Evolutionary conservation across 37 sponge, comb jelly and placozoan species (phyloP), one percentile per base, ranked within the genome.

Genomic region (Haliclona indistincta): DNA sequence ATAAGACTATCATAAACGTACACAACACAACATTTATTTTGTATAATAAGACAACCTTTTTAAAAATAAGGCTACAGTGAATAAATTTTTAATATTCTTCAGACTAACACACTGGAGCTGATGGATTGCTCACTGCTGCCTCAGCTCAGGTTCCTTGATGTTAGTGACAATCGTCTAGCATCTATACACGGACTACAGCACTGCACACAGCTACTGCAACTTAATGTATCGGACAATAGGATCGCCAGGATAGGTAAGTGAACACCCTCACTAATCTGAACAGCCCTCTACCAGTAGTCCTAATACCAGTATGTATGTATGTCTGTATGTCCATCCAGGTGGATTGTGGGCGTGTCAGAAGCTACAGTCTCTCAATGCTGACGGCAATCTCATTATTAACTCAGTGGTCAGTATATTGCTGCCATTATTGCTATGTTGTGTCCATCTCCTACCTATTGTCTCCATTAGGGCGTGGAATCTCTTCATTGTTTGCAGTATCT

Each of bases 351-450:
- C 54, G 26, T 67, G 68, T 43, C 38, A 42, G 0, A 22, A 28
- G 10, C 63, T 82, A 13, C 83, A 74, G 60, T 19, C 15, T 30
- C 75, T 82, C 10, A 34, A 22, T 35, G 5, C 74, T 3, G 75
- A 82, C 23, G 33, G 64, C 15, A 82, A 82, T 56, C 68, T 82
- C 33, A 39, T 82, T 38, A 75, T 82, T 56, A 82, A 74, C 69
- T 70, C 40, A 38, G 63, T 52, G 66, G 81, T 64, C 47, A 43
- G 66, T 40, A 17, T 34, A 41, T 19, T 32, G 5, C 13, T 38
- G 13, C 41, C 11, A 6, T 33, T 7, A 26, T n/a, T 8, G 6
- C 25, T n/a, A 20, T 58, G 11, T 45, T 28, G 19, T 22, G 32
- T 7, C 43, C 41, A 20, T 52, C 51, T 61, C 30, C 42, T 20